Conservation (phyloP, 2,797 vertebrate species). For the Rhinichthys osculus region DNA sequence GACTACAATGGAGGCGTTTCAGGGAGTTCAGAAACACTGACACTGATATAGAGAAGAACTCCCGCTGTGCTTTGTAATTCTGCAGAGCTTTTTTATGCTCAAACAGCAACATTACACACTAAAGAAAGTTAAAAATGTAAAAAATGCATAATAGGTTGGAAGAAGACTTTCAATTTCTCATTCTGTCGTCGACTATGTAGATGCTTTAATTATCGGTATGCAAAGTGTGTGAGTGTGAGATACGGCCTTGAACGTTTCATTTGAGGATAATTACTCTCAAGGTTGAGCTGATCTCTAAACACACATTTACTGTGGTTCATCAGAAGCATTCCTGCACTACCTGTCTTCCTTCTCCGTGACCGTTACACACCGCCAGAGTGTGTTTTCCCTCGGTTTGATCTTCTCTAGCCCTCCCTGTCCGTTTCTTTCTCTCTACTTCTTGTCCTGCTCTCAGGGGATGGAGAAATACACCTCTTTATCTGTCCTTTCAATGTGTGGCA, state of each 20-base stretch:
- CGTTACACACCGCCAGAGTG: constrained; percentile 20
- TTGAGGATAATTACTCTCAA: constrained; percentile 46
- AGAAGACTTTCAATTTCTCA: background rate
- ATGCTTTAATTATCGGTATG: constrained; percentile 47
- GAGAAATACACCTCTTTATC: constrained; percentile 55
- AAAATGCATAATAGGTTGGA: background rate
- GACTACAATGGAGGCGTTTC: background rate
- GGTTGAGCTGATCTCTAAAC: constrained; percentile 45
- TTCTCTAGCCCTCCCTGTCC: background rate
- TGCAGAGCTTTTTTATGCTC: background rate
- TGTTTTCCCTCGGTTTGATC: constrained; percentile 16
- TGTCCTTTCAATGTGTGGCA: constrained; percentile 46
- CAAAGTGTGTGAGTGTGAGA: constrained; percentile 16
- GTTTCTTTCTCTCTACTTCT: constrained; percentile 15
- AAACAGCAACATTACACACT: background rate
- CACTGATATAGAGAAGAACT: background rate
- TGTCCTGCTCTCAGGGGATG: constrained; percentile 27
- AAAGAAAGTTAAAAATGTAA: background rate
- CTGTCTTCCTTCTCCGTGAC: constrained; percentile 11
- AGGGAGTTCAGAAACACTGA: background rate
- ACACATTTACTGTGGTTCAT: constrained; percentile 21
- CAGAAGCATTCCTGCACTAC: constrained; percentile 11
- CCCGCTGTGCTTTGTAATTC: background rate
- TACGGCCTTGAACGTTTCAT: constrained; percentile 45
- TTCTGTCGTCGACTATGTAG: constrained; percentile 27